Percentiles rank a stretch among this genome's conserved stretches.
Conservation (phyloP, 2,888 invertebrate species). For the Dynastes hyllus region DNA sequence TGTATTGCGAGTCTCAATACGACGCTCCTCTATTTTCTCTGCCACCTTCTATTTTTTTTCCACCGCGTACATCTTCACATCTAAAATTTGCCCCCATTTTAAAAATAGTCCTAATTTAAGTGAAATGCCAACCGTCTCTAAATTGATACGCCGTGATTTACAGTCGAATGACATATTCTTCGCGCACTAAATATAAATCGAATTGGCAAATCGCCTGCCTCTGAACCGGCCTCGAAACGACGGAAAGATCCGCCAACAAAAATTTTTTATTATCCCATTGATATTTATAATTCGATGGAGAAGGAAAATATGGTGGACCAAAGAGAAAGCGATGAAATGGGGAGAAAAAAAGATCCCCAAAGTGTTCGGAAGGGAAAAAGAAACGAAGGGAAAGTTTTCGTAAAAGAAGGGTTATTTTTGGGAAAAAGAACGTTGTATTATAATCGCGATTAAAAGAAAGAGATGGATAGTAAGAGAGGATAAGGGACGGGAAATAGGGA, state of each 20-base stretch:
- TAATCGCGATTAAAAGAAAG: neutral
- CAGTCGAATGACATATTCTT: constrained; percentile 51
- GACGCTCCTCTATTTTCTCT: neutral
- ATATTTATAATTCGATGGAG: no score
- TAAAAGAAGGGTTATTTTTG: neutral
- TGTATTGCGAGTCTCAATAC: constrained; percentile 4
- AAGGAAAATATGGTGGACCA: neutral
- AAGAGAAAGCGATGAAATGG: neutral
- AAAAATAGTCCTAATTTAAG: constrained; percentile 47
- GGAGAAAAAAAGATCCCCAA: constrained; percentile 2
- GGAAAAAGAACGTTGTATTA: neutral
- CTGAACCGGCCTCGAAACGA: neutral
- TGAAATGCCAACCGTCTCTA: constrained; percentile 42
- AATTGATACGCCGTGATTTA: constrained; percentile 51
- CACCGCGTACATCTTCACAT: neutral
- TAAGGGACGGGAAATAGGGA: neutral
- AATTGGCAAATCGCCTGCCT: constrained; percentile 28
- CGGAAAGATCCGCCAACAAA: constrained; percentile 22
- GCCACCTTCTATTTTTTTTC: neutral
- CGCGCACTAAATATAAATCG: constrained; percentile 48
- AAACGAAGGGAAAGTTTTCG: neutral
- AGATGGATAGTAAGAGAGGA: no score
- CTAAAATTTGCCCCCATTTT: constrained; percentile 20
- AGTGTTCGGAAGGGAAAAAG: neutral
- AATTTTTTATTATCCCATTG: constrained; percentile 36